Evolutionary conservation across 2,888 invertebrate species (phyloP), one percentile per base, ranked within the genome.

Genomic region (Zaprionus bogoriensis): DNA sequence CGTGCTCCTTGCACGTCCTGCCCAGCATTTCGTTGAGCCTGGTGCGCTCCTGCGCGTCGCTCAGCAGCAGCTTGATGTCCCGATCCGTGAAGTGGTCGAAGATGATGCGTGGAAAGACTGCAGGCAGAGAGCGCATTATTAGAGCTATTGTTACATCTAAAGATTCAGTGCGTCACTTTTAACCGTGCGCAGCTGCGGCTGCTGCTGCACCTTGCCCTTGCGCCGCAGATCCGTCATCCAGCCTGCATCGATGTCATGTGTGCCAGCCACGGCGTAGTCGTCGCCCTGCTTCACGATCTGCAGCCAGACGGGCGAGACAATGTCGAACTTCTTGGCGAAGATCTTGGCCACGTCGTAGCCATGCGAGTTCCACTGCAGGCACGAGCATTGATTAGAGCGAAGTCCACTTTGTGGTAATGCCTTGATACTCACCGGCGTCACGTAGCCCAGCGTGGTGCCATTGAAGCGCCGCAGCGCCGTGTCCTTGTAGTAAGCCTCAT

Each of bases 241-340:
- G 17, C 94, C 93, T 82, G 94, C 93, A 88, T 98, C 97, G 47
- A 98, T 93, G 92, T 98, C 97, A 90, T 98, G 97, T 0, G 93
- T 92, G 0, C 95, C 95, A 0, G 93, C 92, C 48, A 96, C 90
- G 47, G 94, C 93, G 88, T 95, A 96, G 17, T 92, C 92, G 57
- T 92, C 92, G 12, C 92, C 93, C 12, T 93, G 93, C 32, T 94
- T 92, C 61, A 94, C 93, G 10, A 98, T 92, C 91, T 98, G 97
- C 25, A 99, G 93, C 99, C 99, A 99, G 0, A 98, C 98, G 0
- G 99, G 99, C 0, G 98, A 97, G 20, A 99, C 94, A 84, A 96
- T 95, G 48, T 96, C 95, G 81, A 99, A 96, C 91, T 99, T 99
- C 39, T 94, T 93, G 7, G 94, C 95, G 92, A 98, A 98, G 54